Evolutionary conservation across 2,888 invertebrate genomes (phyloP), one percentile per base, ranked within the genome.

Genomic region (Drosophila tanythrix): DNA sequence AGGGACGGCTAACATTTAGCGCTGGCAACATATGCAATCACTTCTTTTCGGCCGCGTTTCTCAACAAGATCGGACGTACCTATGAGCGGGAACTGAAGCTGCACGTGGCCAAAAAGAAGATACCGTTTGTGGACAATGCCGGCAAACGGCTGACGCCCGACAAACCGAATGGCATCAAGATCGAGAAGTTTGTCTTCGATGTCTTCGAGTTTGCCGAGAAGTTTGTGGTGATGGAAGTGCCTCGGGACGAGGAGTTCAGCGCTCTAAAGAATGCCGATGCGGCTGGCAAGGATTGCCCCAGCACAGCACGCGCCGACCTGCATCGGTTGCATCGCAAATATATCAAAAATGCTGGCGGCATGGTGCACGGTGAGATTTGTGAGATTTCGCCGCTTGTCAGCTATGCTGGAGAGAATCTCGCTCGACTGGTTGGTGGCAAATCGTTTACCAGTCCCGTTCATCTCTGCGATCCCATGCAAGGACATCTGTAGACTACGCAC

Each of bases 111-210:
- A 97, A 98, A 91, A 99, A 99, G 94, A 99, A 99, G 94, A 99
- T 99, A 79, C 96, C 99, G 0, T 96, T 95, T 83, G 94, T 98
- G 0, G 96, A 97, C 91, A 94, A 94, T 2, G 94, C 95, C 11
- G 97, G 98, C 4, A 94, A 95, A 25, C 94, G 95, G 55, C 94
- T 95, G 46, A 96, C 95, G 76, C 99, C 99, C 0, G 94, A 95
- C 0, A 95, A 95, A 73, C 96, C 98, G 0, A 99, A 99, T 89
- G 99, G 99, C 13, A 98, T 99, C 79, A 99, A 99, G 94, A 96
- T 99, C 93, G 99, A 99, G 92, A 99, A 99, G 93, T 99, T 99
- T 92, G 97, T 99, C 13, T 99, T 99, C 92, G 99, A 99, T 93
- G 99, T 99, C 0, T 99, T 99, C 91, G 97, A 97, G 90, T 98